Base-by-base conservation (phyloP, 2,888 invertebrate species). In the Heliconius ethilla region DNA sequence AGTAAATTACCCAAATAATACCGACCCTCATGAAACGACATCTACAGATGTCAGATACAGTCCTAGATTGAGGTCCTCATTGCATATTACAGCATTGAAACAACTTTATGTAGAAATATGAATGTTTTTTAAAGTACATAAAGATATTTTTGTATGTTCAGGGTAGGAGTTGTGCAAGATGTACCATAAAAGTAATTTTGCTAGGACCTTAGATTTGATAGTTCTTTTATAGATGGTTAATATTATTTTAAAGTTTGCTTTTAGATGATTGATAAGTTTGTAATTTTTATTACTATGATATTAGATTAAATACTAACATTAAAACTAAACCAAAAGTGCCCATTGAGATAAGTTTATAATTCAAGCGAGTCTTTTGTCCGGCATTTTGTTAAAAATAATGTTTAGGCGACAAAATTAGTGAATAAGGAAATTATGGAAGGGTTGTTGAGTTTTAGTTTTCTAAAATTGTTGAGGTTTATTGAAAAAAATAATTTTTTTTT, bases 291-390 rank as follows among this genome's bases (percentile, higher is more conserved):
- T 91, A 91, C 87, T 92, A 92, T 87, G 89, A 91, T 92, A 92
- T 91, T 92, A 92, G 92, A 91, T 87, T 92, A 91, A 93, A 92
- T 91, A 94, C 91, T 94, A 93, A 94, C 92, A 91, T 91, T 91
- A 90, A 92, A 92, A 94, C 89, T 94, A 93, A 94, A 95, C 95
- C 95, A 94, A 94, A 95, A 95, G 95, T 95, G 95, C 95, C 95
- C 94, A 94, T 94, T 94, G 94, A 94, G 90, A 93, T 94, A 93
- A 94, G 94, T 94, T 93, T 92, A 92, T 91, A 91, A 90, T 89
- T 88, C 83, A 88, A 88, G 88, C 92, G 90, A 92, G 91, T 90
- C 92, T 92, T 92, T 94, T 93, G 93, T 91, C 90, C 79, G 84
- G 91, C 91, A 90, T 91, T 89, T 92, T 91, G 92, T 92, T 92